phyloP scores from a whole-genome alignment of 2,113 vertebrate genomes.

The Microcebus griseorufus region DNA sequence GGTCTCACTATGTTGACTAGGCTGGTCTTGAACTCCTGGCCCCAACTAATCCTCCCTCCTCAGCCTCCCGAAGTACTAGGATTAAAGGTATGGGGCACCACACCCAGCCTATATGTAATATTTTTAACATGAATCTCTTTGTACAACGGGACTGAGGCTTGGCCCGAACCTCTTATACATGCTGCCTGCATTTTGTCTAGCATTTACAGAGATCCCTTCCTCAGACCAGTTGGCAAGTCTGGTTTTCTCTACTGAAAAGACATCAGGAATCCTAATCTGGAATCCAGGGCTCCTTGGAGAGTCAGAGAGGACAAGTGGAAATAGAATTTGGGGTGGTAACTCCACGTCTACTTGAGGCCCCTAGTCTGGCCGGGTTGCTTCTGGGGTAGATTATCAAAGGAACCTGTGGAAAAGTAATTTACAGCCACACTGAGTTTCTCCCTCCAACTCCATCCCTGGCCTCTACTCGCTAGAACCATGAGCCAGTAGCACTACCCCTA shows the following conservation, averaged over 20 bases:
- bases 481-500: background rate
- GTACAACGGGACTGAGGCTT: background rate
- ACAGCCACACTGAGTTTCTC: background rate
- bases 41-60: background rate
- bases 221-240: background rate
- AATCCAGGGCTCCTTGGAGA: background rate
- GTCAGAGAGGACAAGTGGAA: background rate
- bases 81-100: background rate
- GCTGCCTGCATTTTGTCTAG: background rate
- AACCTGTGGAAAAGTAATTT: background rate
- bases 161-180: background rate
- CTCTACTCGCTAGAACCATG: background rate
- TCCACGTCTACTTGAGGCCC: background rate
- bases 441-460: background rate
- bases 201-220: slow-evolving; percentile 13
- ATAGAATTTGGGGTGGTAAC: background rate
- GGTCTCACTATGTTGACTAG: background rate
- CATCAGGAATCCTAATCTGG: background rate
- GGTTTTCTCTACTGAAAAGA: slow-evolving; percentile 24
- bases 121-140: background rate
- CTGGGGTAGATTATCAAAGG: background rate
- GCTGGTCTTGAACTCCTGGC: background rate
- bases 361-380: background rate
- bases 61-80: background rate
- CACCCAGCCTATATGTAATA: background rate